Evolutionary conservation across 1,140 invertebrate species (phyloP), one percentile per base, ranked within the genome.

Genomic region (Proales similis): DNA sequence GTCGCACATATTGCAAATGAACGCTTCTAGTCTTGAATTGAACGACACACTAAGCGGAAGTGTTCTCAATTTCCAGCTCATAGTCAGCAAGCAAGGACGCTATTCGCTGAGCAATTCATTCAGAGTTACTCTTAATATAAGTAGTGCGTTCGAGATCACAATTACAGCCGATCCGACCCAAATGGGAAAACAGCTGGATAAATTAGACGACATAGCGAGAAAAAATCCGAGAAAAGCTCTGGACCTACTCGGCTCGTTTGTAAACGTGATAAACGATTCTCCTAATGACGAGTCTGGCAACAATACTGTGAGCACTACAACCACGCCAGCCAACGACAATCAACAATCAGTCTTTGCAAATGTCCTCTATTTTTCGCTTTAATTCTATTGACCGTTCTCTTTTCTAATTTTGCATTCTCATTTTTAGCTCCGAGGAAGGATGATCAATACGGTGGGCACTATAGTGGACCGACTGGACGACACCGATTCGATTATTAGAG

Each of bases 151-250:
- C 30, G 14, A 26, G 4, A 57, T 57, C 30, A 42, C 51, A 14
- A 11, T 42, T 9, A 42, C 39, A 29, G 29, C 51, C 1, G 57
- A 62, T 62, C 48, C 48, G 19, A 17, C 46, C 14, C 27, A 45
- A 46, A 46, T 62, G 36, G 39, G 48, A 26, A n/a, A 30, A 3
- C 57, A 62, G 26, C 36, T 47, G 20, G 29, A 46, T 32, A 45
- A 47, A 30, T 29, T 62, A 5, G 32, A 62, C 36, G 42, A 62
- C 17, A 36, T 62, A 9, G 57, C 42, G 6, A 46, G 48, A 6
- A 29, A 62, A 62, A 47, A 62, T 62, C 57, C 57, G 9, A 29
- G 48, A 46, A 62, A 45, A 62, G 57, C 57, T 33, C 38, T 62
- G 42, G 48, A 62, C 27, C 36, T 62, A 46, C 27, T 62, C 7